Evolutionary conservation across 1,140 invertebrate species (phyloP).

Genomic region (Tribolium castaneum): DNA sequence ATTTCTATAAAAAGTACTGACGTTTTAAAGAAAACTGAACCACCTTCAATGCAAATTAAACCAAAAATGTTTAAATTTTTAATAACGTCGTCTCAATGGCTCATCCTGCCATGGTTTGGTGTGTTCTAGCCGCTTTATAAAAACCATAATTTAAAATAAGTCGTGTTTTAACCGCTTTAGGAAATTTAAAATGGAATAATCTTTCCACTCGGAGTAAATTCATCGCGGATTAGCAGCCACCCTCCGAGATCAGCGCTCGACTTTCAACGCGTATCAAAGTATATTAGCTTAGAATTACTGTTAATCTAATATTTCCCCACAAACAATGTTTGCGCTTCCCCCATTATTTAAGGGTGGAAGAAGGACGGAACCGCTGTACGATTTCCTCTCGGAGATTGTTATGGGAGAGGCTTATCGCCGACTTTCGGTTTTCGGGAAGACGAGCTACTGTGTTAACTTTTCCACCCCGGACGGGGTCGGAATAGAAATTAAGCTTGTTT

Average conservation of each 20-base stretch:
- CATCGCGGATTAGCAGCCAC: slow-evolving; percentile 15
- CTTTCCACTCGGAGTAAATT: background rate
- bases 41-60: no score
- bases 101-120: no score
- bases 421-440: slow-evolving; percentile 15
- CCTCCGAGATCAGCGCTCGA: background rate
- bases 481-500: slow-evolving; percentile 60
- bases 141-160: no score
- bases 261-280: slow-evolving; percentile 51
- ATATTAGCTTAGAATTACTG: slow-evolving; percentile 59
- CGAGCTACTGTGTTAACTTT: slow-evolving; percentile 46
- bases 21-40: no score
- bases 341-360: slow-evolving; percentile 22
- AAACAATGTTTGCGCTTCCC: slow-evolving; percentile 41
- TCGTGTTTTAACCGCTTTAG: no score
- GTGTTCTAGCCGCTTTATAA: no score
- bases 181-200: no score
- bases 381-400: slow-evolving; percentile 29
- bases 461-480: slow-evolving; percentile 44
- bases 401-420: slow-evolving; percentile 29
- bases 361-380: slow-evolving; percentile 12
- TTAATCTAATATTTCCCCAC: slow-evolving; percentile 57
- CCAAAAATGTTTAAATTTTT: no score
- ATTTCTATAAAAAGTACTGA: no score
- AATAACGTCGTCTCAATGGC: no score